Conservation (phyloP, 2,888 invertebrate genomes). For the Ophion costatus region DNA sequence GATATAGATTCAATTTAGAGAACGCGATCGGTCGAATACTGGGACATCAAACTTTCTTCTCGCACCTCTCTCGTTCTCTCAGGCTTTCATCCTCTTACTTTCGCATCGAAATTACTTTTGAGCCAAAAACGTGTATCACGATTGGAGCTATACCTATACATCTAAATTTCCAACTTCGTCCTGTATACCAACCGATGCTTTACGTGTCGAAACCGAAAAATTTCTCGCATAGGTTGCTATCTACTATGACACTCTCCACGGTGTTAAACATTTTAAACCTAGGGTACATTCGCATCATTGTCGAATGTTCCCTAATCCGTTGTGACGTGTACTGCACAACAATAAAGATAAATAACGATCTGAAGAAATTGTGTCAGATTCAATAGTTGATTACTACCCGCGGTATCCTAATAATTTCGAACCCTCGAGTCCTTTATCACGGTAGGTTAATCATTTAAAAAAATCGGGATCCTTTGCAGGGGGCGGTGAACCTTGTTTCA, state of each 20-base stretch:
- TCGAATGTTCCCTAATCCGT: neutral
- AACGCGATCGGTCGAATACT: slow-evolving; percentile 3
- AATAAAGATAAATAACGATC: no score
- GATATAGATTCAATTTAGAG: slow-evolving; percentile 13
- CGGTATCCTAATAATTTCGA: no score
- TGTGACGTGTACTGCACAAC: neutral
- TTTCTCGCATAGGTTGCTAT: neutral
- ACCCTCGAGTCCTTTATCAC: no score
- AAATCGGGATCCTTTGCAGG: no score
- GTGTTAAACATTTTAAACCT: slow-evolving; percentile 15
- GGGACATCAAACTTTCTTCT: slow-evolving; percentile 33
- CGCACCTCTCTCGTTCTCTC: neutral
- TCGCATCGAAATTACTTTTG: slow-evolving; percentile 7
- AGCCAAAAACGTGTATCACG: neutral
- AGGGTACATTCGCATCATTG: neutral
- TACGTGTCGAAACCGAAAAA: neutral
- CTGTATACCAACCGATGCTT: slow-evolving; percentile 14
- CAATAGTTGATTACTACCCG: no score
- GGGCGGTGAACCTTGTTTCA: no score
- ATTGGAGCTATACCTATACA: neutral
- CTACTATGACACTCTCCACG: slow-evolving; percentile 24
- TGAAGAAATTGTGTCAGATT: no score
- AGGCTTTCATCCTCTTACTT: neutral
- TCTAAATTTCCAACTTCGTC: neutral
- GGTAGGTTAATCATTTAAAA: no score